Evolutionary conservation across 1,140 invertebrate genomes (phyloP), one percentile per base, ranked within the genome.

Genomic region (Dendrolimus punctatus): DNA sequence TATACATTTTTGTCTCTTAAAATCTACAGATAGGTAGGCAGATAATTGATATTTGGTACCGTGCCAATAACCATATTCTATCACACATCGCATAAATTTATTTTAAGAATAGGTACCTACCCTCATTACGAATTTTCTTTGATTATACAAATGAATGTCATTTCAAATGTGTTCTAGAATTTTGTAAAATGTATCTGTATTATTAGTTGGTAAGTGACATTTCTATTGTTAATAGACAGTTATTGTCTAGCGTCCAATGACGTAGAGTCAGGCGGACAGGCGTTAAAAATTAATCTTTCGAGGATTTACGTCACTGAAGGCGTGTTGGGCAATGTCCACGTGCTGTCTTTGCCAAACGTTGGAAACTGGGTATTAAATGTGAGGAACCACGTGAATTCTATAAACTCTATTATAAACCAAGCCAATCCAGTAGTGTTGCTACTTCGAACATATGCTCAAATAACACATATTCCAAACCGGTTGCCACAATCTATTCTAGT

Each of bases 321-420:
- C 62, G 66, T 68, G 66, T 68, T 60, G 58, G 61, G 49, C 58
- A 60, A 69, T 39, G 57, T 66, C 60, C 62, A 62, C 55, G 44
- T 46, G 47, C 23, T 39, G 51, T 8, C 49, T 49, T 55, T 68
- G 66, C 62, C 66, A 68, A 68, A 43, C 41, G 8, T 40, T 8
- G 9, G 39, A 46, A 55, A 49, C 9, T 43, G 42, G 50, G 42
- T 51, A 45, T 45, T 45, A 6, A 6, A 45, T n/a, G 23, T 23
- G 23, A 45, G 23, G 23, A 45, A 45, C n/a, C 46, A 37, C 46
- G 46, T 38, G 23, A 48, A 38, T 38, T 36, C 46, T 36, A 38
- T 9, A 48, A 23, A 23, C 38, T 38, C 23, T 6, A 3, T 45
- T 6, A 6, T 9, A 45, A n/a, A 3, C 8, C 3, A 9, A 7